Evolutionary conservation across 2,797 vertebrate species (phyloP).

Genomic region (Sternarchorhynchus goeldii): DNA sequence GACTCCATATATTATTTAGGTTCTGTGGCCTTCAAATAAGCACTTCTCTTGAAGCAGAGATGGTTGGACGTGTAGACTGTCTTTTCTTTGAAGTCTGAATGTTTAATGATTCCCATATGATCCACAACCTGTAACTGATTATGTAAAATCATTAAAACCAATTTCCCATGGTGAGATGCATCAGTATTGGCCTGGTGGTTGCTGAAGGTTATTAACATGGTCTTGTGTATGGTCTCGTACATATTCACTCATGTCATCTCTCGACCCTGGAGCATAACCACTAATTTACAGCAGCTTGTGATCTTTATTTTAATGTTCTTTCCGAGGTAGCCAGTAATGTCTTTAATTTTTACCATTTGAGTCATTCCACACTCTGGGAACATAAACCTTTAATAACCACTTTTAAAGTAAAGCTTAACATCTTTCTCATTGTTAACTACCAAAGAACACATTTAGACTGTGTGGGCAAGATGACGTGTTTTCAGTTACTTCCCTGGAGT

Average conservation of each 20-base stretch:
- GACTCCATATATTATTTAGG: no score
- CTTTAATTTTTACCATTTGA: background rate
- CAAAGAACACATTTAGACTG: background rate
- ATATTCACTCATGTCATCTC: constrained; percentile 3
- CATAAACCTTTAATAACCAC: background rate
- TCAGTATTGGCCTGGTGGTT: background rate
- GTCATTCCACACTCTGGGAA: background rate
- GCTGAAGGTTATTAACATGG: background rate
- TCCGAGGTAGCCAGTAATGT: background rate
- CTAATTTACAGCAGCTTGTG: constrained; percentile 19
- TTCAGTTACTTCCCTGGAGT: background rate
- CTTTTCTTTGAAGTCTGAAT: background rate
- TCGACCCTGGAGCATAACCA: background rate
- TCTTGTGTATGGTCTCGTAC: background rate
- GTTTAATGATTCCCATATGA: background rate
- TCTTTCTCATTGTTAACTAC: background rate
- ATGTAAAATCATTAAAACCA: background rate
- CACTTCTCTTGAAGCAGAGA: background rate
- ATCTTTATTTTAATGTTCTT: constrained; percentile 21
- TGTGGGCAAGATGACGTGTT: background rate
- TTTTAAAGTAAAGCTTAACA: background rate
- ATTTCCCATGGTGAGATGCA: background rate
- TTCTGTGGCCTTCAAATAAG: no score
- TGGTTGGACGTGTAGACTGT: background rate
- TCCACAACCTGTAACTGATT: background rate